phyloP scores from a whole-genome alignment of 1,140 invertebrate species.

The Achatina immaculata region DNA sequence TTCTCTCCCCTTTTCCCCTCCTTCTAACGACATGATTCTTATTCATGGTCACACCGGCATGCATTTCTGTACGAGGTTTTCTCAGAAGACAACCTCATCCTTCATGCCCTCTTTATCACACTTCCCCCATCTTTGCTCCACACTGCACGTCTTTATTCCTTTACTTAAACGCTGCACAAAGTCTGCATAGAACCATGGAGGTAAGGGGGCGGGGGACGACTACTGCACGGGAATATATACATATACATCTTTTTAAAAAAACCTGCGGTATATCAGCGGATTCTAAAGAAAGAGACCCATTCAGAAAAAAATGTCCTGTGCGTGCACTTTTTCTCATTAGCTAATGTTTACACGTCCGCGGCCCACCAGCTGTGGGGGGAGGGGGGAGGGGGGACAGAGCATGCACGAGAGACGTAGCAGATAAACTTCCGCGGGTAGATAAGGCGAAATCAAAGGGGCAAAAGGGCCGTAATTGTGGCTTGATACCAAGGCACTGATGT shows the following conservation, averaged over 20 bases:
- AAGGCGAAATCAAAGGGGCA: slow-evolving; percentile 14
- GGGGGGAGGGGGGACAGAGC: background rate
- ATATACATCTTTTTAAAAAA: too few species aligned
- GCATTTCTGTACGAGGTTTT: too few species aligned
- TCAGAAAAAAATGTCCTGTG: background rate
- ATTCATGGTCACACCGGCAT: too few species aligned
- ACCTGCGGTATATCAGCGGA: too few species aligned
- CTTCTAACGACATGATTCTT: too few species aligned
- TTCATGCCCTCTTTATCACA: background rate
- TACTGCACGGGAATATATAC: too few species aligned
- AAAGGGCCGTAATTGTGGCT: slow-evolving; percentile 11
- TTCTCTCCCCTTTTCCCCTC: too few species aligned
- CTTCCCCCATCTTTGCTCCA: background rate
- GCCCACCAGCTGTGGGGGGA: background rate
- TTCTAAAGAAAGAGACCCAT: background rate
- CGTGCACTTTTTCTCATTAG: slow-evolving; percentile 25
- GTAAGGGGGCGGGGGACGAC: too few species aligned
- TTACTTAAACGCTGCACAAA: too few species aligned
- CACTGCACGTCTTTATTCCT: background rate
- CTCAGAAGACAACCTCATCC: too few species aligned
- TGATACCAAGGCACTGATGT: background rate
- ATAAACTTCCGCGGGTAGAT: background rate
- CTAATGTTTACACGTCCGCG: slow-evolving; percentile 10
- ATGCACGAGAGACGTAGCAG: background rate
- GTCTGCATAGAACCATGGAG: too few species aligned